Base-by-base conservation (phyloP, 2,888 invertebrate genomes). In the Campoplex capitator region DNA sequence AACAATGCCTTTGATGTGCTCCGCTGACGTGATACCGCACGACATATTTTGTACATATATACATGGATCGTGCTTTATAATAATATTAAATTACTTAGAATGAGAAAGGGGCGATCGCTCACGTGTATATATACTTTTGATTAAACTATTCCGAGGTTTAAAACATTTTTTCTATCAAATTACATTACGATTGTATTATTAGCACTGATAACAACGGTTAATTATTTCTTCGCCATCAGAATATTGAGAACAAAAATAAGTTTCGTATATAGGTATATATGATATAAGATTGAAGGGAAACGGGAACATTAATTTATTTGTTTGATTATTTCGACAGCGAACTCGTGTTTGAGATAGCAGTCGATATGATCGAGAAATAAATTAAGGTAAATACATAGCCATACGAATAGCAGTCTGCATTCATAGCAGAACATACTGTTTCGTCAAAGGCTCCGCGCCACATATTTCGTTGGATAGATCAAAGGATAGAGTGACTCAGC, bases 1-100 rank as follows among this genome's bases (percentile, higher is more conserved):
- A 67, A 81, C 56, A 70, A 51, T 81, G 45, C 73, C 86, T 81
- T 84, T 86, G 86, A 73, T 68, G 78, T 80, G 45, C 42, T 74
- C 28, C 71, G 45, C 32, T 73, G 51, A 80, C 68, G 68, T 54
- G 62, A 42, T 73, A 45, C 58, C n/a, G n/a, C n/a, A 48, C 35
- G 58, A 56, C 42, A 67, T 38, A 42, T 71, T 58, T 58, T 51
- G 45, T 80, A 11, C 51, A 6, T 74, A 16, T 56, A 68, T 82
- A 42, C 23, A 51, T 48, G n/a, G 48, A 65, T 23, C 13, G 51
- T 28, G 13, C 54, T 51, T 8, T 18, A 23, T n/a, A 45, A 38
- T 45, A 23, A 80, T 51, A 80, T 80, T 51, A 23, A 73, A 54
- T 74, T 56, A 81, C 38, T 65, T 42, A 23, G 51, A 77, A 77